phyloP scores from a whole-genome alignment of 2,797 vertebrate genomes.

The Thunnus albacares region DNA sequence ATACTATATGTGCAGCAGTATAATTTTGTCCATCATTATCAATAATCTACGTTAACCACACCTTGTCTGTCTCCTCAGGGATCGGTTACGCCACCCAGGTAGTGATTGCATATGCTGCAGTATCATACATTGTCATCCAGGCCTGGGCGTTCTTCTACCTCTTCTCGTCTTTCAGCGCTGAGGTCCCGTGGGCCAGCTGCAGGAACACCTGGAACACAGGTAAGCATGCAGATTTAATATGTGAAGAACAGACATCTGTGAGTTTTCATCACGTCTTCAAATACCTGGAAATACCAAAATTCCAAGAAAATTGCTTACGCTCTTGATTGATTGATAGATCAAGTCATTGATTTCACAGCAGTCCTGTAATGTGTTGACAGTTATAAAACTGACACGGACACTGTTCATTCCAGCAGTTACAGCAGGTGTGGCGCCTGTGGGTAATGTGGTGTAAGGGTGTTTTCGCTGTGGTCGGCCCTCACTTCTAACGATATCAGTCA shows the following conservation, averaged over 20 bases:
- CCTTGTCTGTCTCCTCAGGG: constrained; percentile 59
- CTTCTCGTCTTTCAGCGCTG: constrained; percentile 79
- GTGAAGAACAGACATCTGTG: not conserved
- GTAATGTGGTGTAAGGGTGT: not conserved
- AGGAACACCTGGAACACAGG: constrained; percentile 82
- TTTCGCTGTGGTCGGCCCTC: not conserved
- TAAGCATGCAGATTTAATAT: constrained; percentile 20
- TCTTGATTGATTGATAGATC: not conserved
- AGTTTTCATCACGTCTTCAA: not conserved
- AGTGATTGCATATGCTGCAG: constrained; percentile 77
- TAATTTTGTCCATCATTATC: not conserved
- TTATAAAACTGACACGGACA: not conserved
- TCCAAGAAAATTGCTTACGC: not conserved
- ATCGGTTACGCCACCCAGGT: constrained; percentile 81
- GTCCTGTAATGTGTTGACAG: not conserved
- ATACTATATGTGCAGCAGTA: not conserved
- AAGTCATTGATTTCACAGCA: not conserved
- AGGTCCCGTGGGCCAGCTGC: constrained; percentile 82
- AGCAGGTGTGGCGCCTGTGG: not conserved
- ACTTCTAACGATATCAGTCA: not conserved
- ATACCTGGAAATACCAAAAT: not conserved
- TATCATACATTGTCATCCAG: constrained; percentile 83
- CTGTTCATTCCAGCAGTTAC: not conserved
- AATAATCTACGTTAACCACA: not conserved
- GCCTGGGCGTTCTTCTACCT: constrained; percentile 84